Evolutionary conservation across 1,140 invertebrate species (phyloP).

Genomic region (Lordiphosa collinella): DNA sequence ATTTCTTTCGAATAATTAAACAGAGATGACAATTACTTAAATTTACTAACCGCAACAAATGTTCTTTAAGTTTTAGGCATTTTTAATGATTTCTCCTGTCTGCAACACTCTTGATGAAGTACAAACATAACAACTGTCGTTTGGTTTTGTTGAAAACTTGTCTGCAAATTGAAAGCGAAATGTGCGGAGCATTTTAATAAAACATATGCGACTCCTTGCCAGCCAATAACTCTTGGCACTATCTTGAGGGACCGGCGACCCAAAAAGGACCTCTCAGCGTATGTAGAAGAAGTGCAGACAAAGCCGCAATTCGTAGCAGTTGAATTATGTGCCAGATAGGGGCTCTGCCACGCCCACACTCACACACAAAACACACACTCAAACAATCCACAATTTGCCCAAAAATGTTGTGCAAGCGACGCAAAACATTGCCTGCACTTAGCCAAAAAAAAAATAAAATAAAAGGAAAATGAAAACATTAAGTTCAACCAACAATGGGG

Average conservation of each 20-base stretch:
- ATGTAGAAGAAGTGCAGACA: slow-evolving; percentile 62
- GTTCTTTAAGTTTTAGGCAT: slow-evolving; percentile 34
- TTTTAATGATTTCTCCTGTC: slow-evolving; percentile 43
- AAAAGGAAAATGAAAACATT: slow-evolving; percentile 12
- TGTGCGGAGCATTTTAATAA: slow-evolving; percentile 67
- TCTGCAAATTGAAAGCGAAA: slow-evolving; percentile 75
- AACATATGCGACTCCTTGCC: slow-evolving; percentile 63
- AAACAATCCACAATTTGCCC: slow-evolving; percentile 34
- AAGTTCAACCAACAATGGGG: slow-evolving; percentile 35
- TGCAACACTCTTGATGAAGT: slow-evolving; percentile 31
- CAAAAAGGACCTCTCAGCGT: slow-evolving; percentile 16
- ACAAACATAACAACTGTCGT: slow-evolving; percentile 29
- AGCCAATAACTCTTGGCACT: slow-evolving; percentile 71
- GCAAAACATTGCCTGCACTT: slow-evolving; percentile 65
- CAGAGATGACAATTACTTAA: neutral
- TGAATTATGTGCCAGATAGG: slow-evolving; percentile 51
- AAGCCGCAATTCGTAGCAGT: slow-evolving; percentile 58
- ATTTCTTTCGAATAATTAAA: neutral
- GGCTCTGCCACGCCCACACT: slow-evolving; percentile 31
- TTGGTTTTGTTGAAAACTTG: slow-evolving; percentile 25
- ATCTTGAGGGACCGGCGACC: slow-evolving; percentile 36
- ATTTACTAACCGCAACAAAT: neutral
- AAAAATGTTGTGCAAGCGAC: slow-evolving; percentile 63
- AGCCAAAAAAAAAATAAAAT: slow-evolving; percentile 43
- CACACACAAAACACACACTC: slow-evolving; percentile 34